Evolutionary conservation across 2,113 vertebrate genomes (phyloP).

Genomic region (Ahaetulla prasina): DNA sequence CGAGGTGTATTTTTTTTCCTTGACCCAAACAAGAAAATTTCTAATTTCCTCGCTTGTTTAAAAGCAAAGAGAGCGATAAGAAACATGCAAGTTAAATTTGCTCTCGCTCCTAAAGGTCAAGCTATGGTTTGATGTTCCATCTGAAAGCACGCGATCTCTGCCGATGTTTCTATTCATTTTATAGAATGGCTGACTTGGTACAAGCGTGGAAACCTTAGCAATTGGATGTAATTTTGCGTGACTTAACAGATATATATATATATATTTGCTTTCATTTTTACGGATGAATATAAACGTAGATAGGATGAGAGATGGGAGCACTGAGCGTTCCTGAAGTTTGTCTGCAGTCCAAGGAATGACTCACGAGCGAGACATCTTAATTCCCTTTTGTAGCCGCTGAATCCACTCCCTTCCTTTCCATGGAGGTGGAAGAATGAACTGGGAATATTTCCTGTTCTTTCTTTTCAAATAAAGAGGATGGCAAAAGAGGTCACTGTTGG

Average conservation of each 20-base stretch:
- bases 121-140: not conserved
- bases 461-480: not conserved
- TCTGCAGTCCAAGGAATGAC: rapidly evolving
- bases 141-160: not conserved
- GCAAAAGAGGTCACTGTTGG: constrained; percentile 5
- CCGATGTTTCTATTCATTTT: not conserved
- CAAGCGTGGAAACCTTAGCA: not conserved
- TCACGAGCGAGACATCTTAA: rapidly evolving
- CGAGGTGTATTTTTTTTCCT: not conserved
- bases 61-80: not conserved
- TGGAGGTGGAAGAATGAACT: constrained; percentile 11
- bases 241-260: not conserved
- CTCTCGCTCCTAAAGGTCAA: not conserved
- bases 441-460: not conserved
- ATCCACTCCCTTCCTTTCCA: not conserved
- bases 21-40: not conserved
- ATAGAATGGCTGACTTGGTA: not conserved
- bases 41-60: not conserved
- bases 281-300: not conserved
- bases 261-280: not conserved
- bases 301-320: not conserved
- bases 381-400: not conserved
- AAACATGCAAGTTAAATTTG: not conserved
- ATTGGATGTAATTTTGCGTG: not conserved
- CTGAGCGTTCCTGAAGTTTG: not conserved